A percentile compares a stretch with the other conserved stretches of the same genome.
phyloP scores from a whole-genome alignment of 2,888 invertebrate genomes.

The Heliconius cydno region DNA sequence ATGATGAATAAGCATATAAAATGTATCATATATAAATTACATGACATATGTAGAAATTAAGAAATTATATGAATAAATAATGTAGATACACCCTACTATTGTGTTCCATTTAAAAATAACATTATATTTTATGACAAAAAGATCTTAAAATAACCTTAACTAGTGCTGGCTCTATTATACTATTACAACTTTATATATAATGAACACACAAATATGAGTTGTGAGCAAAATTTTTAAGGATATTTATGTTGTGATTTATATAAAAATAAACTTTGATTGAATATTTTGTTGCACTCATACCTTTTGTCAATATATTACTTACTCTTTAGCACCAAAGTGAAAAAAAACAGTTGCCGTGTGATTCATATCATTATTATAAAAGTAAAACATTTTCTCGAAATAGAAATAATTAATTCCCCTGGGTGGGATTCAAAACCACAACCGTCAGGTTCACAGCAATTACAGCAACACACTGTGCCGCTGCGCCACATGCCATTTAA shows the following conservation, averaged over 20 bases:
- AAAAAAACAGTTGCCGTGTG: not conserved
- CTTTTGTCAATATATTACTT: not conserved
- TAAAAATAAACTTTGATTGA: not conserved
- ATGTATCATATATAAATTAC: not conserved
- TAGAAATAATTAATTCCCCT: not conserved
- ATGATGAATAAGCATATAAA: not conserved
- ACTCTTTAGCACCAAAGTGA: not conserved
- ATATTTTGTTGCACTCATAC: constrained; percentile 4
- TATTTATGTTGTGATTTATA: constrained; percentile 5
- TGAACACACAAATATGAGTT: constrained; percentile 19
- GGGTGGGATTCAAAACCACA: too few relatives aligned
- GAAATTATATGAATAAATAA: not conserved
- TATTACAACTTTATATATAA: not conserved
- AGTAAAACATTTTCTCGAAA: not conserved
- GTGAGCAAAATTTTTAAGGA: constrained; percentile 10
- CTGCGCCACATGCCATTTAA: too few relatives aligned
- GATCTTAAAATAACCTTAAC: constrained; percentile 6
- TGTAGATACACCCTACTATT: not conserved
- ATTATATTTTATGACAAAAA: constrained; percentile 4
- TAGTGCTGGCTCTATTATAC: constrained; percentile 8
- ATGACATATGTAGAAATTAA: not conserved
- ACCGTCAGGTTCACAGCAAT: not conserved
- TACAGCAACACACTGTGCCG: not conserved
- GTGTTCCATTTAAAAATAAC: not conserved
- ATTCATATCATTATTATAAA: not conserved